phyloP scores from a whole-genome alignment of 1,140 invertebrate genomes.

The Aricia agestis region DNA sequence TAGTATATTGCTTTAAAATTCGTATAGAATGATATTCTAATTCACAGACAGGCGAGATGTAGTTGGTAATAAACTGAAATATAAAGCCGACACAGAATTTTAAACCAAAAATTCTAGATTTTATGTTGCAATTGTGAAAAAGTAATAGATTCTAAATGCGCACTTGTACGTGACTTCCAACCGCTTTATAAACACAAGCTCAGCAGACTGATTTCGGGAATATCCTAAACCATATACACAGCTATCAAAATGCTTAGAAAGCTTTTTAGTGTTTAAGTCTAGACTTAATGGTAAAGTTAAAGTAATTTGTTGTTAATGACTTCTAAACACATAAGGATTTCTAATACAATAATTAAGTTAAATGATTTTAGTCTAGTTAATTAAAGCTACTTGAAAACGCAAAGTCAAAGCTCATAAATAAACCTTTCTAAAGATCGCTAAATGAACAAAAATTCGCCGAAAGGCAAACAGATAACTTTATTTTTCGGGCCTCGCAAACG shows the following conservation, averaged over 20 bases:
- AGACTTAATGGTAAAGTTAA: neutral
- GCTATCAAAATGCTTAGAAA: neutral
- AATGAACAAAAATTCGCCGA: neutral
- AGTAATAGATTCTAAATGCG: neutral
- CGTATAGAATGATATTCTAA: no score
- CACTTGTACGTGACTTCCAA: neutral
- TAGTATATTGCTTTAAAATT: no score
- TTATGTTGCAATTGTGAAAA: neutral
- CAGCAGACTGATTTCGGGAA: conserved; percentile 2
- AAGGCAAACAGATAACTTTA: neutral
- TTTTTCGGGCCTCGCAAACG: neutral
- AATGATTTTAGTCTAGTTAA: no score
- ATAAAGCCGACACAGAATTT: no score
- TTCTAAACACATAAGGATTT: neutral
- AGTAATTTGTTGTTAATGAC: neutral
- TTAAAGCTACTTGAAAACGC: neutral
- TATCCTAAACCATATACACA: neutral
- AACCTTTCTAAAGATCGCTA: neutral
- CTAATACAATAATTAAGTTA: no score
- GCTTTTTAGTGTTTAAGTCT: neutral
- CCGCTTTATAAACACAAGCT: conserved; percentile 7
- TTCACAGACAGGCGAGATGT: no score
- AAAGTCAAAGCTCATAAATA: neutral
- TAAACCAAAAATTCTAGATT: no score
- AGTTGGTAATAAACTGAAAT: no score